Conservation (phyloP, 53 echinoderm and acorn worm genomes). For the Henricia sp. region DNA sequence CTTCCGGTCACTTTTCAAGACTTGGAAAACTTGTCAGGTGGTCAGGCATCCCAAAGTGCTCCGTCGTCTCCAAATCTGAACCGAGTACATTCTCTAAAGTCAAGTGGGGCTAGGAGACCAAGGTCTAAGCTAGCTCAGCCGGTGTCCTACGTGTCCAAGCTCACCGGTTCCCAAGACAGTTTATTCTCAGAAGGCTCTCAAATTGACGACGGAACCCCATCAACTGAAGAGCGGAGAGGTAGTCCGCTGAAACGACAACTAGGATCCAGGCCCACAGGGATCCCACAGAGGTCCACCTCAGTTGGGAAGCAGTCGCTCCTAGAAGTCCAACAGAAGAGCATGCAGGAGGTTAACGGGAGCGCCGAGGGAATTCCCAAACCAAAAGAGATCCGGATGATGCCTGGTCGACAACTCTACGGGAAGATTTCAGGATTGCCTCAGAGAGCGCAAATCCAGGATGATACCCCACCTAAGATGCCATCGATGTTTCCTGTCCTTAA, state of each 20-base stretch:
- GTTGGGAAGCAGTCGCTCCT: neutral
- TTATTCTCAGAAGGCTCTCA: conserved; percentile 22
- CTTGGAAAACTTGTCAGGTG: neutral
- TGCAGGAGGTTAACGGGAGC: conserved; percentile 16
- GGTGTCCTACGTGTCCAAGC: conserved; percentile 41
- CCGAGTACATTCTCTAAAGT: neutral
- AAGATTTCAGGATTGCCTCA: neutral
- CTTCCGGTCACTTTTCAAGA: neutral
- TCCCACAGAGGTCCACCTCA: neutral
- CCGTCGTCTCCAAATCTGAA: conserved; percentile 11
- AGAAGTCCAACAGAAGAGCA: conserved; percentile 25
- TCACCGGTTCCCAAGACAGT: conserved; percentile 39
- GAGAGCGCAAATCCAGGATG: conserved; percentile 2
- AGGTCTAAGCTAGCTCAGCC: conserved; percentile 50
- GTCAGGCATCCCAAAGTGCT: neutral
- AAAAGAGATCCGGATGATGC: conserved; percentile 36
- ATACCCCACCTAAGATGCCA: conserved; percentile 14
- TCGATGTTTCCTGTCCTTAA: conserved; percentile 26
- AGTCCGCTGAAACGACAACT: conserved; percentile 36
- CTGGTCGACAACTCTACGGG: neutral
- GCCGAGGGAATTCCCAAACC: conserved; percentile 25
- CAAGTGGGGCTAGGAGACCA: conserved; percentile 24
- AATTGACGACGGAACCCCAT: conserved; percentile 34
- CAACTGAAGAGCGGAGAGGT: conserved; percentile 27
- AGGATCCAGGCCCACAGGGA: neutral